Evolutionary conservation across 2,888 invertebrate species (phyloP).

Genomic region (Antheraea assamensis): DNA sequence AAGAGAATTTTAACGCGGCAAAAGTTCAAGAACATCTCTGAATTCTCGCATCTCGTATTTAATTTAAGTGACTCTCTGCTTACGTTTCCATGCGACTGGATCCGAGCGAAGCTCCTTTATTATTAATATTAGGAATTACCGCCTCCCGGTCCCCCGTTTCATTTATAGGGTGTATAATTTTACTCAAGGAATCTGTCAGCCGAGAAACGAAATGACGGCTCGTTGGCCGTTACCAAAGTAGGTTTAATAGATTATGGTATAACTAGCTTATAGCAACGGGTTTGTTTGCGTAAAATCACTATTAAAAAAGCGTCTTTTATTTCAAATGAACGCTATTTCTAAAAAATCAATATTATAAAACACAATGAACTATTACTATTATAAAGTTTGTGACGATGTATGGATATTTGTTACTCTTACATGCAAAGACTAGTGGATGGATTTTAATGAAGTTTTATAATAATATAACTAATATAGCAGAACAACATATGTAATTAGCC

Average conservation of each 20-base stretch:
- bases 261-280: background rate
- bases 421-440: too few species aligned
- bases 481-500: too few species aligned
- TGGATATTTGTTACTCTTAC: too few species aligned
- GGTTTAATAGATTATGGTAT: background rate
- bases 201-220: background rate
- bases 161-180: background rate
- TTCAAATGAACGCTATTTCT: background rate
- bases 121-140: slow-evolving; percentile 14
- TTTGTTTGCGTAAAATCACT: background rate
- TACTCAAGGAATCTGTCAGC: background rate
- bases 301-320: background rate
- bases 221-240: background rate
- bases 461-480: too few species aligned
- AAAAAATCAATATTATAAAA: too few species aligned
- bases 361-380: too few species aligned
- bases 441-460: too few species aligned
- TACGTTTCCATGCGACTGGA: slow-evolving; percentile 3
- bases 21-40: background rate
- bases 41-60: background rate
- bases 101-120: background rate
- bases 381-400: too few species aligned
- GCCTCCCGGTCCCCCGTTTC: background rate
- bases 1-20: background rate
- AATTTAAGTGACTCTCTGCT: background rate